Conservation (phyloP, 2,113 vertebrate species). For the Corydoras sp. region DNA sequence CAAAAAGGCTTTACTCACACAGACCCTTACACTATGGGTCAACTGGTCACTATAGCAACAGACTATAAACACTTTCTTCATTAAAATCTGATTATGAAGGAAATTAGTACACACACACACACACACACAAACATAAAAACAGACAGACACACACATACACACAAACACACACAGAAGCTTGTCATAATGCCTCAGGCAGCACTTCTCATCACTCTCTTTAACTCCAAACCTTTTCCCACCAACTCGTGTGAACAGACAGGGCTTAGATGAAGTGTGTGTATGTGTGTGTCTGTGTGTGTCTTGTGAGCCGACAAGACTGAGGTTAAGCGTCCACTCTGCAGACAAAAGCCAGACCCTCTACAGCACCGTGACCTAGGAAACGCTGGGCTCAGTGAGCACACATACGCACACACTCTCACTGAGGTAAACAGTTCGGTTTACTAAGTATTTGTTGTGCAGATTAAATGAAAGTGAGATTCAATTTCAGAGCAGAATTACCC, state of each 20-base stretch:
- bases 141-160: conserved; percentile 8
- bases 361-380: conserved; percentile 49
- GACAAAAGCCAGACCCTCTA: conserved; percentile 46
- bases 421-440: conserved; percentile 36
- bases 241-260: conserved; percentile 47
- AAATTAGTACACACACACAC: conserved; percentile 28
- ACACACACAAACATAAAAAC: background rate
- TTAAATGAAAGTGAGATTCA: background rate
- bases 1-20: conserved; percentile 24
- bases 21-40: conserved; percentile 24
- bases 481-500: conserved; percentile 41
- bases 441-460: conserved; percentile 35
- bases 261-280: conserved; percentile 34
- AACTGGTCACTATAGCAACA: conserved; percentile 38
- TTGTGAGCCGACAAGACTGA: conserved; percentile 24
- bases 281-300: conserved; percentile 26
- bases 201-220: conserved; percentile 39
- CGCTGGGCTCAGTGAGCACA: conserved; percentile 42
- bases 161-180: conserved; percentile 13
- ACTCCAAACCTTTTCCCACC: conserved; percentile 45
- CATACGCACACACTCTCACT: conserved; percentile 19
- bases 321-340: conserved; percentile 49
- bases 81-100: conserved; percentile 43
- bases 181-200: conserved; percentile 25
- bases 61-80: conserved; percentile 40